Evolutionary conservation across 2,888 invertebrate genomes (phyloP), one percentile per base, ranked within the genome.

Genomic region (Drosophila lutescens): DNA sequence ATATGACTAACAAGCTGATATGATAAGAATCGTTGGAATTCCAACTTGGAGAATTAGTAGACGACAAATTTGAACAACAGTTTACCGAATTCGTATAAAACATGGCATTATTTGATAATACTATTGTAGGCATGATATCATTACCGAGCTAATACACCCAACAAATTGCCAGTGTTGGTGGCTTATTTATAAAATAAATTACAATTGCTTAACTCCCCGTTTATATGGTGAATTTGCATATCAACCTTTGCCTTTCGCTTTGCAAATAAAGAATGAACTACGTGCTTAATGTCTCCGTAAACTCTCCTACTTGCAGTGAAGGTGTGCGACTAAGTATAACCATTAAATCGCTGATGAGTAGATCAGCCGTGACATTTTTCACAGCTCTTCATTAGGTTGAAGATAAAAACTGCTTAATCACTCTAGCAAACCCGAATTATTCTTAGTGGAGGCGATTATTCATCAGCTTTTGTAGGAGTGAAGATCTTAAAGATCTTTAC

Each of bases 231-330:
- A 5, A 54, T 30, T 40, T 40, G 30, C 30, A 55, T 41, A 41
- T 41, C 32, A 57, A 57, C 58, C 40, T 32, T 41, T 57, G 57
- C 36, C 13, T 54, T n/a, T 20, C 10, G 38, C 38, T 6, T 30
- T 12, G 38, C 17, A n/a, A 30, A 40, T 58, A 40, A 58, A 56
- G 30, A 40, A 15, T n/a, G 47, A 49, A 30, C 15, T 49, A 32
- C 9, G 55, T 38, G 55, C 23, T 53, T 17, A 23, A 20, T 12
- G 49, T 23, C 34, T 23, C 36, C 57, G 38, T 57, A 56, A 55
- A 58, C 38, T 10, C 38, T 17, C 17, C 17, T 26, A 26, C 26
- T 38, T 58, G 17, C 55, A 30, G n/a, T 30, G 6, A n/a, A 30
- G 30, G 12, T 15, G 15, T 47, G 47, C 12, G 47, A 32, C 20